Evolutionary conservation across 2,797 vertebrate species (phyloP).

Genomic region (Falco peregrinus): DNA sequence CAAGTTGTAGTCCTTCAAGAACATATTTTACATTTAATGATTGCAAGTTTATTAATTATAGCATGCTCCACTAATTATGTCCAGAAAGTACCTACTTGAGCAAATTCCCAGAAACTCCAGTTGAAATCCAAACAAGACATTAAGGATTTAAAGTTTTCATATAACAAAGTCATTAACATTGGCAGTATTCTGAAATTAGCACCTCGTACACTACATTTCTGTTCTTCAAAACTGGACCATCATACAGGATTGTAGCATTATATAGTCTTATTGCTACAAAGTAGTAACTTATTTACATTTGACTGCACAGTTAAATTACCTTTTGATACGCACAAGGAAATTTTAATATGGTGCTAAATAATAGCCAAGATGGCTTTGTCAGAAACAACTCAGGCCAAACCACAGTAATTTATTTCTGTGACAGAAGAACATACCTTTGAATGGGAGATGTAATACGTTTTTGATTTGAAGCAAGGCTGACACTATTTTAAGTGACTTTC

Average conservation of each 20-base stretch:
- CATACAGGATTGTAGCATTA: neutral
- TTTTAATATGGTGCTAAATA: constrained; percentile 61
- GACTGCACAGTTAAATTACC: constrained; percentile 59
- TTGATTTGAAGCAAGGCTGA: neutral
- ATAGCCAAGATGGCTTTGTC: constrained; percentile 41
- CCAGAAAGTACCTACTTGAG: neutral
- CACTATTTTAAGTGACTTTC: neutral
- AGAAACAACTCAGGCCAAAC: constrained; percentile 54
- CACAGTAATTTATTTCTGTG: constrained; percentile 38
- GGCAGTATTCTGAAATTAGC: constrained; percentile 15
- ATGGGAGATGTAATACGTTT: neutral
- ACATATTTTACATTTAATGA: neutral
- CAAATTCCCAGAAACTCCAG: neutral
- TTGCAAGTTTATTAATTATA: constrained; percentile 18
- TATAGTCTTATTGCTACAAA: neutral
- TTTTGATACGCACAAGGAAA: constrained; percentile 35
- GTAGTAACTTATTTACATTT: constrained; percentile 46
- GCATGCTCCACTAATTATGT: neutral
- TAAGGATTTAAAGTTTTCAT: constrained; percentile 11
- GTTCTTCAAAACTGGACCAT: constrained; percentile 2
- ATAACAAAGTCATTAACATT: constrained; percentile 11
- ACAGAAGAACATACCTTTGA: neutral
- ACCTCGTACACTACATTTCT: neutral
- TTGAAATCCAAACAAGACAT: constrained; percentile 20
- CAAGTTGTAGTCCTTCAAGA: neutral